Evolutionary conservation across 2,888 invertebrate species (phyloP).

Genomic region (Serripes groenlandicus): DNA sequence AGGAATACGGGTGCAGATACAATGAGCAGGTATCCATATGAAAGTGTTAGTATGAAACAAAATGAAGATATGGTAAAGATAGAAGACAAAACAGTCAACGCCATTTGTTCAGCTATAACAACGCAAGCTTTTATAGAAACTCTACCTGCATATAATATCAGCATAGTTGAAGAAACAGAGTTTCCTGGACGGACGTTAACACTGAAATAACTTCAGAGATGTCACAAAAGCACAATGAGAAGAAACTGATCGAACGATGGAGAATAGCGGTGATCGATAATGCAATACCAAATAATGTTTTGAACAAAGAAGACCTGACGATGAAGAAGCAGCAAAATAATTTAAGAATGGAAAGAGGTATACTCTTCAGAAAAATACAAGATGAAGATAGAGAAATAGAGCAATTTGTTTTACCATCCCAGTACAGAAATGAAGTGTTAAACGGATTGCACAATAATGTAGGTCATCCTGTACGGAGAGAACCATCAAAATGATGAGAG

Average conservation of each 20-base stretch:
- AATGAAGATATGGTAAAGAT: not conserved
- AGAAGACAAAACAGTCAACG: conserved; percentile 14
- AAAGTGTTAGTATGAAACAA: not conserved
- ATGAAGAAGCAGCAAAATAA: not conserved
- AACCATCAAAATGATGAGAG: not conserved
- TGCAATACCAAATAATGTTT: not conserved
- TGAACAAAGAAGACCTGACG: not conserved
- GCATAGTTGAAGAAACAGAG: not conserved
- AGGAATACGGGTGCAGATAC: conserved; percentile 29
- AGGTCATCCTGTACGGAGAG: not conserved
- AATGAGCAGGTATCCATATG: conserved; percentile 24
- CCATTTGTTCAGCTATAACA: conserved; percentile 10
- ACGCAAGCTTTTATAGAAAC: conserved; percentile 3
- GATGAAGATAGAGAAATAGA: not conserved
- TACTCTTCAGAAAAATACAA: not conserved
- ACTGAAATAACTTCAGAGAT: not conserved
- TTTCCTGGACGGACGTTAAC: not conserved
- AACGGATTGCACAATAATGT: conserved; percentile 5
- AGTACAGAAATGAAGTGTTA: not conserved
- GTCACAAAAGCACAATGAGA: not conserved
- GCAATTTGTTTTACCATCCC: not conserved
- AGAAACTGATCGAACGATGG: not conserved
- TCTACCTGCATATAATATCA: not conserved
- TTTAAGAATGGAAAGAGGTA: not conserved
- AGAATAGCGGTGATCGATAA: conserved; percentile 5